A percentile compares a stretch with the other conserved stretches of the same genome.
Evolutionary conservation across 1,140 invertebrate genomes (phyloP).

Genomic region (Drosophila cardini): DNA sequence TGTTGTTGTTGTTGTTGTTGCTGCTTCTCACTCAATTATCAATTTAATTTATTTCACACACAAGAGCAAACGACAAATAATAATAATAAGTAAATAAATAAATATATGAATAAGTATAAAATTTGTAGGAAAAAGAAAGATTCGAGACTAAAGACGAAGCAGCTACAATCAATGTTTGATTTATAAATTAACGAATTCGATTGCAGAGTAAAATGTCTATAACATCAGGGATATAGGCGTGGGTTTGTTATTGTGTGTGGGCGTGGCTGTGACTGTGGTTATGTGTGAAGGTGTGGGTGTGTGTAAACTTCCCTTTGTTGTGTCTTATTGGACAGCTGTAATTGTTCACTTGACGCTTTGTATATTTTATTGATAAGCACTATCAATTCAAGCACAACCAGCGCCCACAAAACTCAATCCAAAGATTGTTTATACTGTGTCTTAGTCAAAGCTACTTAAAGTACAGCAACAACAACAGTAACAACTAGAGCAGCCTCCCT

Average conservation of each 20-base stretch:
- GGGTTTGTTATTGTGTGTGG: constrained; percentile 13
- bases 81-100: constrained; percentile 60
- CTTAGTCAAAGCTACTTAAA: neutral
- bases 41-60: constrained; percentile 60
- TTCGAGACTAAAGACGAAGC: constrained; percentile 32
- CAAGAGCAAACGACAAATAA: constrained; percentile 32
- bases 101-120: constrained; percentile 27
- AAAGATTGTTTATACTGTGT: constrained; percentile 4
- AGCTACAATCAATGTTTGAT: constrained; percentile 61
- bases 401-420: neutral
- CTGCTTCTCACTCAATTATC: constrained; percentile 55
- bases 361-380: constrained; percentile 67
- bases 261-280: constrained; percentile 23
- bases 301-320: constrained; percentile 13
- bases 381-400: constrained; percentile 40
- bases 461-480: neutral
- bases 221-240: constrained; percentile 3
- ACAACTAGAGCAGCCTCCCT: neutral
- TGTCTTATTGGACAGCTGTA: constrained; percentile 74
- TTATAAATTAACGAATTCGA: constrained; percentile 58
- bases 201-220: constrained; percentile 38
- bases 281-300: constrained; percentile 30
- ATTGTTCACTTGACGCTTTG: constrained; percentile 54
- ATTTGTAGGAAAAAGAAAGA: constrained; percentile 49
- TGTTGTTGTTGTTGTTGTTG: neutral